phyloP scores from a whole-genome alignment of 2,113 vertebrate genomes.

The Pygoscelis antarcticus region DNA sequence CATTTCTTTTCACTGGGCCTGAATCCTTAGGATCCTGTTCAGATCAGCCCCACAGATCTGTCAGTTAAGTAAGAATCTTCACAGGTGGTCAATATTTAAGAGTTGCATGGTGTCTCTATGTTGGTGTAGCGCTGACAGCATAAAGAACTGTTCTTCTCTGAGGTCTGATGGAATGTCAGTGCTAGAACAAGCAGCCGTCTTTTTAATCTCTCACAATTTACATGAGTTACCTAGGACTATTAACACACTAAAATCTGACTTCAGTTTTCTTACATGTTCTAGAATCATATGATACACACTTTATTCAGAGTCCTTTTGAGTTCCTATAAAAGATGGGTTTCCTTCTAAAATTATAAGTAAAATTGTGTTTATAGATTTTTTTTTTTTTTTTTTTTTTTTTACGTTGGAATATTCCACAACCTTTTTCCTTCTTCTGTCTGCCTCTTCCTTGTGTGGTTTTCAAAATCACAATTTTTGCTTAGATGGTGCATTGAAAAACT shows the following conservation, averaged over 20 bases:
- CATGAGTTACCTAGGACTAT: neutral
- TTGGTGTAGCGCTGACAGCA: neutral
- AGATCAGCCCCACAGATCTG: neutral
- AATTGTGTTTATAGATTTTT: neutral
- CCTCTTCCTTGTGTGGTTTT: neutral
- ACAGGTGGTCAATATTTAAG: neutral
- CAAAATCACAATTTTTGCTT: neutral
- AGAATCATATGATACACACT: neutral
- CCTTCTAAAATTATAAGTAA: neutral
- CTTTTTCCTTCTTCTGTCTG: neutral
- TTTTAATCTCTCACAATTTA: neutral
- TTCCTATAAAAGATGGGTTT: neutral
- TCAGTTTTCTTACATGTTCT: neutral
- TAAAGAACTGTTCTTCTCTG: neutral
- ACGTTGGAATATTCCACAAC: neutral
- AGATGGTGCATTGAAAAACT: neutral
- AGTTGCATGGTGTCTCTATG: neutral
- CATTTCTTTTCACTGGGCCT: neutral
- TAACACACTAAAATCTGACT: neutral
- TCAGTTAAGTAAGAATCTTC: neutral
- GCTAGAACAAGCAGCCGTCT: neutral
- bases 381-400: neutral
- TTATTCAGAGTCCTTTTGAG: neutral
- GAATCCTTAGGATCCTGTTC: neutral
- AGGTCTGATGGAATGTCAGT: neutral